Base-by-base conservation (phyloP, 2,113 vertebrate species). In the Corvus hawaiiensis region DNA sequence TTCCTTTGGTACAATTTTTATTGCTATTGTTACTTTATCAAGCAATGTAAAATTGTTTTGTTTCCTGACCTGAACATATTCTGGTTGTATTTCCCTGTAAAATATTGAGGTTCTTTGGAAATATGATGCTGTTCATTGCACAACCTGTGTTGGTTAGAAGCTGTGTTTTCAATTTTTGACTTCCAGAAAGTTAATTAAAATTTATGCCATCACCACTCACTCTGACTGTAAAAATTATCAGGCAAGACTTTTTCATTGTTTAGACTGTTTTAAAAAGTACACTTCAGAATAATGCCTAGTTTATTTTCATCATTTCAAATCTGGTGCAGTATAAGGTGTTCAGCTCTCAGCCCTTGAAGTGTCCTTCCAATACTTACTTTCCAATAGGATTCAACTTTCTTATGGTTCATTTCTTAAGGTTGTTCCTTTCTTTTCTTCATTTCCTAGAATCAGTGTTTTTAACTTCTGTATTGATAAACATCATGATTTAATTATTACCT, bases 91-190 rank as follows among this genome's bases (percentile, higher is more conserved):
- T 89, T 87, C 17, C 20, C 55, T 17, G n/a, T 22, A 81, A 87
- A 89, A 75, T 78, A 41, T 64, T 62, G 6, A 80, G 4, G 8
- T 80, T 90, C 39, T 94, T 43, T 84, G 35, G 37, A 87, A 81
- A 72, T 67, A 35, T 2, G 5, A 28, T 64, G 27, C 7, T 28
- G 16, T 61, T 81, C 24, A 72, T 78, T 0, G 0, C 5, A 21
- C 22, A 59, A 13, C 22, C 26, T 52, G 5, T 16, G 3, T 28
- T 59, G 27, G 11, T 59, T 90, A 66, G 39, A 71, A 81, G 28
- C 6, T 54, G 6, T 15, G 3, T 3, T 63, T 43, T 43, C 15
- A 43, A 43, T 54, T 13, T 54, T 64, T 75, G 33, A 16, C 3
- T 83, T 37, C 5, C 16, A 56, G n/a, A 3, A 20, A 88, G 66